Evolutionary conservation across 2,888 invertebrate genomes (phyloP).

Genomic region (Apomyelois bistriatella): DNA sequence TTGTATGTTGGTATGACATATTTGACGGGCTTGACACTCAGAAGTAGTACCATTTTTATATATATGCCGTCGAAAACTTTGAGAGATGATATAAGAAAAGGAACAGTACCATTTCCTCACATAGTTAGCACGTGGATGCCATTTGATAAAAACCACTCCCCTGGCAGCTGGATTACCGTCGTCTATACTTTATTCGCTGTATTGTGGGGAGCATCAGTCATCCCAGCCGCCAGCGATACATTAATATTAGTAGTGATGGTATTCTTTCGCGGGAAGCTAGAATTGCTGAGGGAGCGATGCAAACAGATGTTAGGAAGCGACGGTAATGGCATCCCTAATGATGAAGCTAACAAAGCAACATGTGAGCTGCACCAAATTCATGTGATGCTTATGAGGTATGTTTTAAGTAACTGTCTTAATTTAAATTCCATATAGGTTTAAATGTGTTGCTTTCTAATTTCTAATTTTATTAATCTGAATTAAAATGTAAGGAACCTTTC

Average conservation of each 20-base stretch:
- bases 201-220: conserved; percentile 40
- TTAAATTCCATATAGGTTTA: neutral
- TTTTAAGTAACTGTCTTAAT: conserved; percentile 6
- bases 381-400: conserved; percentile 56
- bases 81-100: conserved; percentile 46
- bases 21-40: too few species aligned
- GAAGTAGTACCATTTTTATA: conserved; percentile 10
- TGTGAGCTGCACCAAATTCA: conserved; percentile 50
- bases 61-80: conserved; percentile 44
- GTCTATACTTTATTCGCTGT: conserved; percentile 38
- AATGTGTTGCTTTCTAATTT: neutral
- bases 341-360: conserved; percentile 31
- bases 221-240: conserved; percentile 56
- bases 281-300: conserved; percentile 54
- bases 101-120: conserved; percentile 54
- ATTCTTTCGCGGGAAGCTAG: conserved; percentile 60
- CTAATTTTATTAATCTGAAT: too few species aligned
- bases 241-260: conserved; percentile 53
- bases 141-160: conserved; percentile 52
- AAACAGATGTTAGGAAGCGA: conserved; percentile 41
- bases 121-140: conserved; percentile 70
- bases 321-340: conserved; percentile 29
- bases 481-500: too few species aligned
- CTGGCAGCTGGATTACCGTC: conserved; percentile 57
- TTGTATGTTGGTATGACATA: too few species aligned